Percentiles rank a stretch among this genome's conserved stretches.
Evolutionary conservation across 2,888 invertebrate genomes (phyloP).

Genomic region (Lasioglossum lativentre): DNA sequence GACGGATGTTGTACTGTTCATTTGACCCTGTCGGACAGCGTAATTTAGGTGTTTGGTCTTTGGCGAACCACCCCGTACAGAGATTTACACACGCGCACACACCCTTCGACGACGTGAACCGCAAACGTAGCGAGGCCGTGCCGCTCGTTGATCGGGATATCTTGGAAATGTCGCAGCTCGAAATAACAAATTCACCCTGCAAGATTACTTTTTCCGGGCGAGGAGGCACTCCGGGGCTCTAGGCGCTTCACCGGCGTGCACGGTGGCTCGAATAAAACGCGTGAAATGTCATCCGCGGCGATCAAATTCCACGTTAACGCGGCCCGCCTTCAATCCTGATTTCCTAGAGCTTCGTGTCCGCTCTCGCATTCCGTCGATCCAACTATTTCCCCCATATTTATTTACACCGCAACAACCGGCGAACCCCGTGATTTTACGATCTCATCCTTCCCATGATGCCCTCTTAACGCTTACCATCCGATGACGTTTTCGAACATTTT

Average conservation of each 20-base stretch:
- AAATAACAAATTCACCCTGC: conserved; percentile 50
- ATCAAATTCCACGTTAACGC: conserved; percentile 14
- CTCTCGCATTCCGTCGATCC: not conserved
- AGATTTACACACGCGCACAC: not conserved
- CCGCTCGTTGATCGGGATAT: conserved; percentile 59
- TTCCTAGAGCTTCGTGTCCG: conserved; percentile 3
- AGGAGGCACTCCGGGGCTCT: not conserved
- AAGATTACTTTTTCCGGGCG: not conserved
- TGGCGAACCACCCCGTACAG: not conserved
- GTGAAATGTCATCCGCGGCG: conserved; percentile 11
- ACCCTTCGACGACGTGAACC: not conserved
- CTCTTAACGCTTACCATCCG: no score
- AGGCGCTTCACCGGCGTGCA: not conserved
- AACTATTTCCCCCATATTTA: not conserved
- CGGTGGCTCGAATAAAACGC: conserved; percentile 2
- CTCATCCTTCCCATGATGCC: not conserved
- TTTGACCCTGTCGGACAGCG: no score
- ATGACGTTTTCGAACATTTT: no score
- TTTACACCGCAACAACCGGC: not conserved
- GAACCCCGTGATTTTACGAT: not conserved
- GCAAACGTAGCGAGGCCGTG: conserved; percentile 47
- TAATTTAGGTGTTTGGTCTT: not conserved
- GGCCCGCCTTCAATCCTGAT: not conserved
- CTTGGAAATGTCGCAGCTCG: conserved; percentile 64
- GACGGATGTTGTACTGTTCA: no score